Base-by-base conservation (phyloP, 2,888 invertebrate species). In the Rotaria socialis region DNA sequence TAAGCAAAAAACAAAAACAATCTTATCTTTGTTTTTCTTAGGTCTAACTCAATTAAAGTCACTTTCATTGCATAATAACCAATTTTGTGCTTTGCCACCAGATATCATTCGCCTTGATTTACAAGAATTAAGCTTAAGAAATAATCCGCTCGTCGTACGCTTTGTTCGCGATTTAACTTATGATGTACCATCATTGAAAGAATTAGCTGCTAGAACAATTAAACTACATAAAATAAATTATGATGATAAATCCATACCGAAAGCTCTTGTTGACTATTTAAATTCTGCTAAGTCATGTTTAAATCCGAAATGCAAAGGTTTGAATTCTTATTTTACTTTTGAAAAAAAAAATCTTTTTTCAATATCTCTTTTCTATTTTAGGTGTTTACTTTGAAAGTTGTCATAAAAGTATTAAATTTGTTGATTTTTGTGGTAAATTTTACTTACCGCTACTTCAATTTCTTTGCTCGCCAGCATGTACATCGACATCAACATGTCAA, bases 361-460 rank as follows among this genome's bases (percentile, higher is more conserved):
- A 60, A 2, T 2, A n/a, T 60, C 7, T 74, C 10, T 74, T 43
- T 47, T n/a, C 47, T 75, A 56, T 88, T 2, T 24, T 47, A 95
- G 97, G 98, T 89, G 98, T 98, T 8, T 98, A 96, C 92, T 98
- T 98, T 90, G 95, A 97, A 90, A 96, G 96, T 88, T 93, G 96
- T 84, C 95, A 98, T 60, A 97, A 99, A 91, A 96, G 98, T 91
- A 95, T 99, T 47, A 98, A 98, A 91, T 99, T 99, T 91, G 98
- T 98, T 0, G 99, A 99, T 91, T 99, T 99, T 91, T 99, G 99
- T 90, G 99, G 99, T 55, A 97, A 97, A 92, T 99, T 97, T 91
- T 94, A 96, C 50, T 94, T 99, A 85, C 98, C 98, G 0, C 92
- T 99, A 87, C 92, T 98, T 88, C 96, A 96, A 91, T 96, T 95